phyloP scores from a whole-genome alignment of 2,113 vertebrate genomes.

The Periophthalmodon schlosseri region DNA sequence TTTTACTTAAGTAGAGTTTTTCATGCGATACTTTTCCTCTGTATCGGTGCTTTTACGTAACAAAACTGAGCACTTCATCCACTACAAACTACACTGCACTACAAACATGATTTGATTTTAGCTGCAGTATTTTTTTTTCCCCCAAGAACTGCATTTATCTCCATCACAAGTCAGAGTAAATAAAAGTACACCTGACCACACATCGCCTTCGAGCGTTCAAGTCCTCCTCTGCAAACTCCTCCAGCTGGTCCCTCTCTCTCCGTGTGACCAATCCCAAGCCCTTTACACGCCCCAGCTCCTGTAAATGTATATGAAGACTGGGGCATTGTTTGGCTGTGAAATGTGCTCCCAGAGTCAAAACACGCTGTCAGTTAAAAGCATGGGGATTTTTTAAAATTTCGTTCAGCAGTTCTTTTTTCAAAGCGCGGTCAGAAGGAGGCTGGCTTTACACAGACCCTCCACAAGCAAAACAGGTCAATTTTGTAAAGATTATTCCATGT shows the following conservation, averaged over 20 bases:
- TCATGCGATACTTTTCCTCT: too few species aligned
- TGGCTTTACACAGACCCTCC: slow-evolving; percentile 43
- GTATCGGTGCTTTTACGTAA: too few species aligned
- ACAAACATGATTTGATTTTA: not conserved
- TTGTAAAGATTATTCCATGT: slow-evolving; percentile 51
- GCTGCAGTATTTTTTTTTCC: not conserved
- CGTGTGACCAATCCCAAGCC: slow-evolving; percentile 64
- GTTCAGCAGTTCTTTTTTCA: slow-evolving; percentile 43
- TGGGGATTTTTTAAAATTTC: slow-evolving; percentile 45
- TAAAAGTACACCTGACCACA: not conserved
- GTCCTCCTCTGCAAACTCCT: slow-evolving; percentile 31
- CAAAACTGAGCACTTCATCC: too few species aligned
- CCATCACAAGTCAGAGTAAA: not conserved
- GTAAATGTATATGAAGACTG: slow-evolving; percentile 59
- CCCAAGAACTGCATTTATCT: not conserved
- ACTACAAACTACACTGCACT: not conserved
- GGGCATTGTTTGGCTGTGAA: slow-evolving; percentile 61
- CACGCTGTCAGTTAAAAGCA: slow-evolving; percentile 49
- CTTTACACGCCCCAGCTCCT: slow-evolving; percentile 51
- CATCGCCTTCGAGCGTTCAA: too few species aligned
- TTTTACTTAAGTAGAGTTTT: too few species aligned
- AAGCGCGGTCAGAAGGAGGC: not conserved
- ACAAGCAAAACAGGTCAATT: slow-evolving; percentile 66
- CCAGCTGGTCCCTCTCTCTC: slow-evolving; percentile 28
- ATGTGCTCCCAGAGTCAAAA: slow-evolving; percentile 60